phyloP scores from a whole-genome alignment of 2,113 vertebrate genomes.

The human region DNA sequence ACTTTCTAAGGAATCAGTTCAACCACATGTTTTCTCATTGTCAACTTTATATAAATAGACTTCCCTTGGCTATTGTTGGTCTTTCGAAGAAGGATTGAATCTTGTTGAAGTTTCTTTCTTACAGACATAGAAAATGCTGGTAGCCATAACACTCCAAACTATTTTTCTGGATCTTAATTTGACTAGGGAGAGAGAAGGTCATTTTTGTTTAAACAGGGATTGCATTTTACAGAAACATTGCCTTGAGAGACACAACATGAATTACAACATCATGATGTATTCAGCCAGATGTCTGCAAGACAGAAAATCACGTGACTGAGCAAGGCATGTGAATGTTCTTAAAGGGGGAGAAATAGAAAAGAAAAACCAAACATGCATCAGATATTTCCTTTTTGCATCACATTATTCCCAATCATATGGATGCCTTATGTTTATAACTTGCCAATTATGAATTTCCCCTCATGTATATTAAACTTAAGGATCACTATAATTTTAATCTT shows the following conservation, averaged over 20 bases:
- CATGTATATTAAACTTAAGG: neutral
- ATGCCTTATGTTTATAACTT: constrained; percentile 49
- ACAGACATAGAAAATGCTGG: neutral
- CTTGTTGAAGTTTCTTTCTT: neutral
- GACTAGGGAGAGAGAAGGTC: neutral
- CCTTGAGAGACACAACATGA: constrained; percentile 49
- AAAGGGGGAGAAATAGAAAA: constrained; percentile 32
- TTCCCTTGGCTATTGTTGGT: neutral
- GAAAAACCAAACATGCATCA: constrained; percentile 20
- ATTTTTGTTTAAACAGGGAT: constrained; percentile 58
- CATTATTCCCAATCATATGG: constrained; percentile 35
- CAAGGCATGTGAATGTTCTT: constrained; percentile 25
- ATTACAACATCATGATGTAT: constrained; percentile 57
- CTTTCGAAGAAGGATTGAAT: neutral
- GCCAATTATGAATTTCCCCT: neutral
- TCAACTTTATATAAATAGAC: neutral
- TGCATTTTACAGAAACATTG: constrained; percentile 48
- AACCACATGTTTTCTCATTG: neutral
- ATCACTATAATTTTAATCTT: neutral
- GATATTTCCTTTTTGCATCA: constrained; percentile 29
- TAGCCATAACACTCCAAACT: neutral
- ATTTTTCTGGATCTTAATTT: constrained; percentile 45
- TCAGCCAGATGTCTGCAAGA: constrained; percentile 56
- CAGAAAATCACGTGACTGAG: constrained; percentile 43
- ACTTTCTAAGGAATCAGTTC: constrained; percentile 7